These are phyloP conservation scores for Chaetogeoica ovagalla DNA, from an alignment of 2,888 invertebrate species.

Conservation along the genomic window DNA sequence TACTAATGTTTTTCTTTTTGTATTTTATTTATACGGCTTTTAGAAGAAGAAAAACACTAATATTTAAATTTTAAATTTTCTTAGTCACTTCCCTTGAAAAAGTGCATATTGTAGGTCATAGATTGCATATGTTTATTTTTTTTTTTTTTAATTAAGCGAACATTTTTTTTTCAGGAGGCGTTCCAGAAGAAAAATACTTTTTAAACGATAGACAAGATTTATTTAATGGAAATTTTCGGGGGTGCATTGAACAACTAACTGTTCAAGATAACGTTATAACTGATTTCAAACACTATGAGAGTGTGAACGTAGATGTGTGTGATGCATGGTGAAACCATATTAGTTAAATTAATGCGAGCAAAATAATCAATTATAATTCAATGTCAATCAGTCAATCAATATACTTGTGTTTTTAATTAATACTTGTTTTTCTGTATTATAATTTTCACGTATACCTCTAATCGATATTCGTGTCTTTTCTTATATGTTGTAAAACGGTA, in stretches of 20 bases:
- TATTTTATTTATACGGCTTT: too few species aligned
- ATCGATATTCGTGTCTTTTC: too few species aligned
- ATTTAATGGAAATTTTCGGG: constrained; percentile 60
- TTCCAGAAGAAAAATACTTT: constrained; percentile 59
- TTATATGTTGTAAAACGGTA: too few species aligned
- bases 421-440: too few species aligned
- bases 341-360: constrained; percentile 28
- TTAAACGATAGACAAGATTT: constrained; percentile 59
- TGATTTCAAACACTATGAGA: constrained; percentile 66
- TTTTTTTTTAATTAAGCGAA: background rate
- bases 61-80: too few species aligned
- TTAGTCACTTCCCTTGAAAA: too few species aligned
- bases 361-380: constrained; percentile 41
- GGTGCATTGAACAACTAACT: constrained; percentile 61
- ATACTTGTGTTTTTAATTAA: constrained; percentile 17
- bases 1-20: too few species aligned
- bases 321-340: constrained; percentile 41
- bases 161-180: constrained; percentile 58
- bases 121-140: background rate
- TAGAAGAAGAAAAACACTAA: too few species aligned
- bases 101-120: too few species aligned
- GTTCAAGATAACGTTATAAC: constrained; percentile 60
- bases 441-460: too few species aligned
- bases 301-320: constrained; percentile 67
- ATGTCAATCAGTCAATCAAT: constrained; percentile 38